These are phyloP conservation scores for Ranitomeya variabilis DNA, from an alignment of 2,113 vertebrate species.

Conservation along the genomic window DNA sequence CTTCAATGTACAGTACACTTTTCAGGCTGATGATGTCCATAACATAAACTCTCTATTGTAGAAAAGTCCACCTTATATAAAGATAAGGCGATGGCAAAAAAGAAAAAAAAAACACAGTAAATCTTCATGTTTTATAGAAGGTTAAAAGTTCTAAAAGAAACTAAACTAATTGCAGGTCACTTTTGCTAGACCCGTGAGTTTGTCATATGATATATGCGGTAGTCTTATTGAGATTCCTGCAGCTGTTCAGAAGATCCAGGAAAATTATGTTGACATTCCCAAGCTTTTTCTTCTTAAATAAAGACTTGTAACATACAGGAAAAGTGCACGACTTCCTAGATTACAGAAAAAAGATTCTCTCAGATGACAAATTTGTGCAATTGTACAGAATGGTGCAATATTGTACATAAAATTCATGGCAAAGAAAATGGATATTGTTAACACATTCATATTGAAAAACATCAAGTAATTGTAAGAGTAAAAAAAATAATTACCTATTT, in stretches of 20 bases:
- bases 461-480: no score
- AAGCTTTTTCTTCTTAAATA: conserved; percentile 28
- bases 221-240: conserved; percentile 49
- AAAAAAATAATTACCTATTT: no score
- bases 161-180: conserved; percentile 41
- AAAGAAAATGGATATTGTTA: neutral
- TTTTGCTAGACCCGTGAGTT: conserved; percentile 29
- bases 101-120: conserved; percentile 17
- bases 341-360: neutral
- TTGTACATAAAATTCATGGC: neutral
- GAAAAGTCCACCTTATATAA: neutral
- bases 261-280: conserved; percentile 50
- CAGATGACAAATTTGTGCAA: neutral
- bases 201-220: conserved; percentile 49
- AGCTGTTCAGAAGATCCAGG: conserved; percentile 53
- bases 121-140: conserved; percentile 38
- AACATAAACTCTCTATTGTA: neutral
- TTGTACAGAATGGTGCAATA: neutral
- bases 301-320: conserved; percentile 25
- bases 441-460: neutral
- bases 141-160: conserved; percentile 49
- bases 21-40: neutral
- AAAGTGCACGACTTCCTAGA: conserved; percentile 2
- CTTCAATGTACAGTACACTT: neutral
- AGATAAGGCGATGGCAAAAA: neutral